Base-by-base conservation (phyloP, 2,888 invertebrate genomes). In the Neoaliturus tenellus region DNA sequence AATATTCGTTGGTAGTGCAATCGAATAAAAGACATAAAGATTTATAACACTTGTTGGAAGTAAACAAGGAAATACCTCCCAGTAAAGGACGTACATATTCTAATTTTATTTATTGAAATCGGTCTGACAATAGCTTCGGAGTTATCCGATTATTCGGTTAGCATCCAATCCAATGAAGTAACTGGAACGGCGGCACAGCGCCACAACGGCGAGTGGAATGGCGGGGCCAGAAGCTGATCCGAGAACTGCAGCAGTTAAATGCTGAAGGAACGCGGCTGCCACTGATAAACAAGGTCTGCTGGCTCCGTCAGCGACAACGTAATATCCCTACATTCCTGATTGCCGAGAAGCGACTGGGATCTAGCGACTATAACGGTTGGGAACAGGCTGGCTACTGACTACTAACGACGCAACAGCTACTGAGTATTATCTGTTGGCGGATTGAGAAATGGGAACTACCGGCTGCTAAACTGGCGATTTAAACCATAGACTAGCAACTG, bases 191-290 rank as follows among this genome's bases (percentile, higher is more conserved):
- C 39, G 51, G 3, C 51, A 14, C 51, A 23, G 51, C 48, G 51
- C n/a, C n/a, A n/a, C 17, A 44, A 17, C 48, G 48, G 20, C 51
- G 14, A 51, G 51, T 23, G 20, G 51, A 20, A 23, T 6, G 23
- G 23, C 48, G 12, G 17, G 48, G 4, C 48, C n/a, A n/a, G 17
- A 48, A 48, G 48, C 48, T 62, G 55, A 55, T 8, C 10, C 6
- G 62, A 62, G 62, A 28, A 62, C 31, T 62, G 14, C 62, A 12
- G 62, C 31, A 31, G 28, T 62, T 62, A 62, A 62, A 62, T 62
- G 62, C 62, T 62, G 62, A 12, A 5, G 62, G 62, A 62, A 62
- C 23, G 23, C 23, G 3, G 62, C 4, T 12, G 6, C 28, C n/a
- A 3, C 62, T 62, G 62, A 31, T 62, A 28, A 28, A 10, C 14